Conservation (phyloP, 2,113 vertebrate species). For the Setophaga coronata region DNA sequence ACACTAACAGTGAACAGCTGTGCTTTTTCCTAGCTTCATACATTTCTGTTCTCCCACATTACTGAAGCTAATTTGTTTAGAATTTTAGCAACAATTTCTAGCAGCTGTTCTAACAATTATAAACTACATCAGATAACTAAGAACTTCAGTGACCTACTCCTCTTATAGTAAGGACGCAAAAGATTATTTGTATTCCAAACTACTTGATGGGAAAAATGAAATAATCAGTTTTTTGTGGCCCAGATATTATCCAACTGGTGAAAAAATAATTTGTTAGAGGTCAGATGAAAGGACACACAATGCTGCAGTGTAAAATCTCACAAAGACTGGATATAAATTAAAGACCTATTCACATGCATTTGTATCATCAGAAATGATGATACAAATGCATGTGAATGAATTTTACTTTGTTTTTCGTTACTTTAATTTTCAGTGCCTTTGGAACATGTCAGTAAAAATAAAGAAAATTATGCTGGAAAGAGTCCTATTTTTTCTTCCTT, state of each 20-base stretch:
- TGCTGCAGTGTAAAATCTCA: background rate
- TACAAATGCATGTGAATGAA: too few species aligned
- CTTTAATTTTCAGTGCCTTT: background rate
- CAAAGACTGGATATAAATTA: background rate
- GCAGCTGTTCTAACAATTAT: background rate
- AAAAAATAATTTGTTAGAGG: background rate
- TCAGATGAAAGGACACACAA: background rate
- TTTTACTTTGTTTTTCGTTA: background rate
- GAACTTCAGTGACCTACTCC: background rate
- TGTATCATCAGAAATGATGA: background rate
- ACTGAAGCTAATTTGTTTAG: background rate
- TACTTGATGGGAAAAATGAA: background rate
- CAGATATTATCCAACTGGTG: background rate
- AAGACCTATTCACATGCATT: background rate
- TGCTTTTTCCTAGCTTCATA: background rate
- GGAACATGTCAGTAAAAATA: background rate
- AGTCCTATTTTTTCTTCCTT: background rate
- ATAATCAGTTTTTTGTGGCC: background rate
- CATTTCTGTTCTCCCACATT: background rate
- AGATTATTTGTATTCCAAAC: background rate
- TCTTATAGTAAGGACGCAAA: background rate
- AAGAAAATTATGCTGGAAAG: background rate
- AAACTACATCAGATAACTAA: background rate
- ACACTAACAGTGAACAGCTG: background rate
- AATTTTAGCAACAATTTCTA: conserved; percentile 25